A percentile compares a stretch with the other conserved stretches of the same genome.
Evolutionary conservation across 2,797 vertebrate species (phyloP).

Genomic region (Sebastes miniatus): DNA sequence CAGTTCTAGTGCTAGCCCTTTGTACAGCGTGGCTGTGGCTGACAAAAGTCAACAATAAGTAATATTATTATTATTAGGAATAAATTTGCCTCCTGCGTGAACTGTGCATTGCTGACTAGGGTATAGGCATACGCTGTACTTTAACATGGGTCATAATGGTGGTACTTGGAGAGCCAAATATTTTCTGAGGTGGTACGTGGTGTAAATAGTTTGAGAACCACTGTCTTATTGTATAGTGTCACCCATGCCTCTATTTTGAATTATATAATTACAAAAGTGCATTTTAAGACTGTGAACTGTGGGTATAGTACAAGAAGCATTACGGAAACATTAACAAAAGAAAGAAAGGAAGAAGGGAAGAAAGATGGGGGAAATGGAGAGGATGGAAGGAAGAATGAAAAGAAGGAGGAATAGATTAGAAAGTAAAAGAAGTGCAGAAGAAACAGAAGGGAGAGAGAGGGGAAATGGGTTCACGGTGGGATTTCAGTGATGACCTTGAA

Average conservation of each 20-base stretch:
- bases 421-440: background rate
- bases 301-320: background rate
- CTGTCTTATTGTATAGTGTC: background rate
- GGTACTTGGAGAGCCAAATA: too few relatives aligned
- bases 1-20: too few relatives aligned
- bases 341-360: background rate
- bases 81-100: too few relatives aligned
- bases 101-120: too few relatives aligned
- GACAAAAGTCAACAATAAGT: too few relatives aligned
- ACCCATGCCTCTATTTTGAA: background rate
- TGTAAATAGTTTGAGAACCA: too few relatives aligned
- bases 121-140: too few relatives aligned
- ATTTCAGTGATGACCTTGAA: background rate
- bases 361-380: background rate
- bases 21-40: too few relatives aligned
- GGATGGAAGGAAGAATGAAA: background rate
- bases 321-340: background rate
- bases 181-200: too few relatives aligned
- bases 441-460: background rate
- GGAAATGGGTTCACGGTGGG: background rate
- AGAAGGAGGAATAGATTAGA: background rate
- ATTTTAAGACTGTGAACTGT: background rate
- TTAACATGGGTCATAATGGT: too few relatives aligned
- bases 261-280: background rate
- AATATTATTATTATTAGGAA: too few relatives aligned